Conservation (phyloP, 2,113 vertebrate species). For the Malurus melanocephalus region DNA sequence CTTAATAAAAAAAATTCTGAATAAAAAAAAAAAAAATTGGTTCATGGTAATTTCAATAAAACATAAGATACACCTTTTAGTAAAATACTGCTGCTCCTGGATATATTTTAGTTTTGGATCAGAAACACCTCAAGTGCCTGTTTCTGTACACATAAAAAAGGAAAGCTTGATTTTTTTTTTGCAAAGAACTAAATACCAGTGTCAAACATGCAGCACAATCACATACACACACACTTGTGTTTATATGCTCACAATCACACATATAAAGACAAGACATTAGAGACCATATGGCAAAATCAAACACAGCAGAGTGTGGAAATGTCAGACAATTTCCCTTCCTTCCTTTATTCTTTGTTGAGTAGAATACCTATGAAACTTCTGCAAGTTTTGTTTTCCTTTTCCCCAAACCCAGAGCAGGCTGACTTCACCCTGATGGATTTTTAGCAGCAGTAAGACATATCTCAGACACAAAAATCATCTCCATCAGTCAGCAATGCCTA, state of each 20-base stretch:
- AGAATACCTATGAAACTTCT: not conserved
- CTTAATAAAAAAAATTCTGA: not conserved
- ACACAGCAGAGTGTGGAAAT: not conserved
- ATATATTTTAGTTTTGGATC: not conserved
- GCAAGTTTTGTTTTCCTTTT: not conserved
- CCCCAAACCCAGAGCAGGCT: not conserved
- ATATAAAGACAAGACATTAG: not conserved
- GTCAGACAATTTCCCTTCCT: not conserved
- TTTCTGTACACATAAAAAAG: not conserved
- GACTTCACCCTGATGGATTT: not conserved
- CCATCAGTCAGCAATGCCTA: not conserved
- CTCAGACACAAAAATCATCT: not conserved
- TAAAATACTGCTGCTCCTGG: not conserved
- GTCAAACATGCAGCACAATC: not conserved
- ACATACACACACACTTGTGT: rapidly evolving
- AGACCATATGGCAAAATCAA: not conserved
- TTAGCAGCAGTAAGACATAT: not conserved
- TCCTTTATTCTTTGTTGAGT: not conserved
- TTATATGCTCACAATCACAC: not conserved
- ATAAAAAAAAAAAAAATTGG: not conserved
- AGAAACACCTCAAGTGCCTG: not conserved
- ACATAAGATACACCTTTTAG: not conserved
- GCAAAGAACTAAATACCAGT: not conserved
- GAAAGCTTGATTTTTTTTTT: not conserved
- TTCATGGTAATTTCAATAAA: not conserved